These are phyloP conservation scores for Torymus auratus DNA, from an alignment of 2,888 invertebrate species.

Conservation along the genomic window DNA sequence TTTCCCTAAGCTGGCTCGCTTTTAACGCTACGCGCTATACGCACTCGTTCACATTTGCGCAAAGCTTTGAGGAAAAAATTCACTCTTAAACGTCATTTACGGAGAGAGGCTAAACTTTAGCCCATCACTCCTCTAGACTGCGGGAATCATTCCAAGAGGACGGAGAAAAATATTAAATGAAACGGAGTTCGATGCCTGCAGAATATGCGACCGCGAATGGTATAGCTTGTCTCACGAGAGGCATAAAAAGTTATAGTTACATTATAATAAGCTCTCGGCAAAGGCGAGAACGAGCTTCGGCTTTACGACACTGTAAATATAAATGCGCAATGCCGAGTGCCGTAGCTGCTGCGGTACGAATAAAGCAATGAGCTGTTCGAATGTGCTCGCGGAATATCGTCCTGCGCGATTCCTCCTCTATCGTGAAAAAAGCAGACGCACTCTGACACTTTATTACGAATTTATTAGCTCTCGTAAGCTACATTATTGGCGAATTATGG, in stretches of 20 bases:
- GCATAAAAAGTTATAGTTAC: slow-evolving; percentile 74
- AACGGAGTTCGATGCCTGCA: slow-evolving; percentile 35
- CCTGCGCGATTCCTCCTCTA: slow-evolving; percentile 19
- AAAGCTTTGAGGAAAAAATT: background rate
- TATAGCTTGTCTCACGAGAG: slow-evolving; percentile 64
- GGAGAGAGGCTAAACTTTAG: background rate
- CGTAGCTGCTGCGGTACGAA: slow-evolving; percentile 38
- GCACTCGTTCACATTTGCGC: background rate
- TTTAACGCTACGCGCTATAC: too few relatives aligned
- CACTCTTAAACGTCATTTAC: slow-evolving; percentile 24
- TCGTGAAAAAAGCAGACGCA: slow-evolving; percentile 58
- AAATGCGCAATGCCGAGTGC: slow-evolving; percentile 64
- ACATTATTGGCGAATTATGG: slow-evolving; percentile 67
- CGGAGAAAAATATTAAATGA: background rate
- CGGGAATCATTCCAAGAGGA: background rate
- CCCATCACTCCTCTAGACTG: too few relatives aligned
- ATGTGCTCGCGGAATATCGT: slow-evolving; percentile 22
- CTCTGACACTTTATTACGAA: slow-evolving; percentile 51
- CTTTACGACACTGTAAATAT: slow-evolving; percentile 66
- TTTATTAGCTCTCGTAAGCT: slow-evolving; percentile 69
- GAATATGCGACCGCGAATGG: background rate
- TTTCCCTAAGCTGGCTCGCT: background rate
- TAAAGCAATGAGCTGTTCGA: slow-evolving; percentile 48
- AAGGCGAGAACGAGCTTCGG: slow-evolving; percentile 63
- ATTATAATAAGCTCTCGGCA: slow-evolving; percentile 71